phyloP scores from a whole-genome alignment of 2,797 vertebrate genomes.

The Malurus splendens region DNA sequence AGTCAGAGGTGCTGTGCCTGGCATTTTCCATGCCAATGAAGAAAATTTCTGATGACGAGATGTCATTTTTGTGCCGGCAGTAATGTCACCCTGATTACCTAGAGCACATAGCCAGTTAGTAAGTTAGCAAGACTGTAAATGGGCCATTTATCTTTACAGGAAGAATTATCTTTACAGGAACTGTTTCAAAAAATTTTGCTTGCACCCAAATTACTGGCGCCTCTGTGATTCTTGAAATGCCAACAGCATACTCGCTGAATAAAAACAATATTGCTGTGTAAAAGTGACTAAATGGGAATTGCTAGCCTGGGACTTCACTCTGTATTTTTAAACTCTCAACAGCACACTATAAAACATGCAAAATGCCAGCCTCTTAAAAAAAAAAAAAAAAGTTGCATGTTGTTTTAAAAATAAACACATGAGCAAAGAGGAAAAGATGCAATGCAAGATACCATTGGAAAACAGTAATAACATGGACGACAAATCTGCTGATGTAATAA shows the following conservation, averaged over 20 bases:
- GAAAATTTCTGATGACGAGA: conserved; percentile 91
- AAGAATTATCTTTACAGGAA: conserved; percentile 87
- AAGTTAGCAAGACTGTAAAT: conserved; percentile 71
- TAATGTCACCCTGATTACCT: conserved; percentile 88
- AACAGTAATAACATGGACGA: not conserved
- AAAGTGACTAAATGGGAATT: conserved; percentile 8
- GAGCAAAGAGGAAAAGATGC: not conserved
- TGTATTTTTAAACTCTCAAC: not conserved
- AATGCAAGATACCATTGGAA: not conserved
- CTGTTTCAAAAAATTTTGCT: conserved; percentile 58
- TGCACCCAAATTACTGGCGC: conserved; percentile 37
- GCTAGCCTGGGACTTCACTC: not conserved
- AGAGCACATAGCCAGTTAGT: conserved; percentile 72
- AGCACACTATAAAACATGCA: not conserved
- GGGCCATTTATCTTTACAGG: conserved; percentile 84
- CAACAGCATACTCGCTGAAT: conserved; percentile 64
- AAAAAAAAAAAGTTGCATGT: not conserved
- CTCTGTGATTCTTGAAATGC: conserved; percentile 80
- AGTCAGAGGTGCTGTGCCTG: conserved; percentile 91
- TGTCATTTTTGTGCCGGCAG: conserved; percentile 83
- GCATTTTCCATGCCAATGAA: conserved; percentile 90
- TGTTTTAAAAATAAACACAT: not conserved
- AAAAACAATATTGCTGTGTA: conserved; percentile 61
- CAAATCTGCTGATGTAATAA: not conserved
- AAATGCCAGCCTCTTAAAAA: not conserved